Conservation (phyloP, 2,113 vertebrate genomes). For the Lepisosteus osseus region DNA sequence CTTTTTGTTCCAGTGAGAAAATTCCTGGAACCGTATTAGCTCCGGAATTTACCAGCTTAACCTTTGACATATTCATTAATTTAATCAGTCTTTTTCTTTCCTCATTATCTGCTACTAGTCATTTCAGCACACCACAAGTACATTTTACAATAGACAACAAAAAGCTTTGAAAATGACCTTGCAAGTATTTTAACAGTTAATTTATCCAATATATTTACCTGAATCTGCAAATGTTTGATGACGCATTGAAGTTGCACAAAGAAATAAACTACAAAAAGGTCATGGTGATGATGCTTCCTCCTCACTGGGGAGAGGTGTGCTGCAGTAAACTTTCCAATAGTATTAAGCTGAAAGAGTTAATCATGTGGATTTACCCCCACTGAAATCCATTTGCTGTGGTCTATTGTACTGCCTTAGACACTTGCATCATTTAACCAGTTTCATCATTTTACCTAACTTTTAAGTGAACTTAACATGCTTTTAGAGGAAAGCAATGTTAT, state of each 20-base stretch:
- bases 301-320: background rate
- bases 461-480: constrained; percentile 23
- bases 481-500: constrained; percentile 29
- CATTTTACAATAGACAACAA: constrained; percentile 2
- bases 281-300: background rate
- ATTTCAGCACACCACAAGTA: too few species aligned
- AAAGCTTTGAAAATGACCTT: constrained; percentile 9
- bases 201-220: constrained; percentile 32
- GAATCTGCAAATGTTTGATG: constrained; percentile 48
- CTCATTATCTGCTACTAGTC: too few species aligned
- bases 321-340: constrained; percentile 10
- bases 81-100: too few species aligned
- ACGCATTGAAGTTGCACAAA: constrained; percentile 11
- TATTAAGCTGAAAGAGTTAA: constrained; percentile 7
- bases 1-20: background rate
- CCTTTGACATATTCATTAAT: too few species aligned
- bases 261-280: background rate
- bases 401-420: constrained; percentile 19
- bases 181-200: constrained; percentile 22
- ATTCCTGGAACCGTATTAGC: background rate
- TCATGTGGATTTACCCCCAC: background rate
- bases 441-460: constrained; percentile 34
- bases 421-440: constrained; percentile 37
- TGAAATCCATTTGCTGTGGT: background rate
- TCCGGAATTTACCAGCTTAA: too few species aligned